Conservation (phyloP, 2,888 invertebrate species). For the Hartigia nigra region DNA sequence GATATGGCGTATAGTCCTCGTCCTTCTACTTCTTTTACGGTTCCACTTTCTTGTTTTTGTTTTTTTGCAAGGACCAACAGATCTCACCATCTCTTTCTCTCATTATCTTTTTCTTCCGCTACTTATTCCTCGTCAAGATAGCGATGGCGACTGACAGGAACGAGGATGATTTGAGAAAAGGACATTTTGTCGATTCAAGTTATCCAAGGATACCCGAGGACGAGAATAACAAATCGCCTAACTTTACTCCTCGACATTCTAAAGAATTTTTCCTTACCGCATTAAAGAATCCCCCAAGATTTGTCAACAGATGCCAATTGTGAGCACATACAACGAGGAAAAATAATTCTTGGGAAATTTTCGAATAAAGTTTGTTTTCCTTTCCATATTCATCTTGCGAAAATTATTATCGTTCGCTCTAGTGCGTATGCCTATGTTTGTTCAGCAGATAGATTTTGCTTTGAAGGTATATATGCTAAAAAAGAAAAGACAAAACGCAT, state of each 20-base stretch:
- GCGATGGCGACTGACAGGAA: not conserved
- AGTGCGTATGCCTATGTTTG: not conserved
- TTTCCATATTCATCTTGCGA: not conserved
- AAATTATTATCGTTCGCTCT: not conserved
- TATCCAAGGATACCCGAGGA: conserved; percentile 26
- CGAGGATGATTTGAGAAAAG: not conserved
- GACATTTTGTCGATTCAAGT: conserved; percentile 27
- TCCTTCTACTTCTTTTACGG: not conserved
- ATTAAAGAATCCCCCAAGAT: not conserved
- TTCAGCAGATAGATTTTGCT: not conserved
- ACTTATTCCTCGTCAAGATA: not conserved
- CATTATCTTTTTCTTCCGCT: not conserved
- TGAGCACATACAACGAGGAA: no score
- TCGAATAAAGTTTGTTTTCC: not conserved
- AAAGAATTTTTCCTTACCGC: not conserved
- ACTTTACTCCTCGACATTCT: conserved; percentile 16
- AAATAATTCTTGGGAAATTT: not conserved
- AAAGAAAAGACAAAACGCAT: not conserved
- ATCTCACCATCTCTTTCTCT: not conserved
- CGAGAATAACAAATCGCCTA: conserved; percentile 36
- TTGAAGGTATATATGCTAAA: not conserved
- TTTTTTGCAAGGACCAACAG: not conserved
- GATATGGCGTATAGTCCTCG: not conserved
- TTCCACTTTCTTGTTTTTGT: not conserved
- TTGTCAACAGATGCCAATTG: not conserved